Conservation (phyloP, 2,797 vertebrate genomes). For the Lacerta agilis region DNA sequence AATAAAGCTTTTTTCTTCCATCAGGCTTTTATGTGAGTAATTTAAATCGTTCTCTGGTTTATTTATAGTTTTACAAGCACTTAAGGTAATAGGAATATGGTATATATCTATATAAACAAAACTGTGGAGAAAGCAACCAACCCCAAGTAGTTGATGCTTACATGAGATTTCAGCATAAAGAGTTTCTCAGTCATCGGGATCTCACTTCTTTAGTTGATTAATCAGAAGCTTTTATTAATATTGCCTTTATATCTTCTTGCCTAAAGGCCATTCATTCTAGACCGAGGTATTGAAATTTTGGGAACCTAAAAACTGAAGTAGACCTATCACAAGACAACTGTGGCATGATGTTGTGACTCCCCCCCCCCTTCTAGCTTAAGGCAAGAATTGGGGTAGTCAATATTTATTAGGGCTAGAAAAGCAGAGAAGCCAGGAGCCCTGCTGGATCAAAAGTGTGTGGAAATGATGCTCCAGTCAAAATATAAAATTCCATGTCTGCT, state of each 20-base stretch:
- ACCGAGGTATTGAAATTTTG: neutral
- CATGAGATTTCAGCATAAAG: neutral
- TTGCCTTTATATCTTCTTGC: neutral
- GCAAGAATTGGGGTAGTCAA: neutral
- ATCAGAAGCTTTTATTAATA: neutral
- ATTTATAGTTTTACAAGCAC: neutral
- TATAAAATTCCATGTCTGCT: too few relatives aligned
- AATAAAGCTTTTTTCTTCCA: neutral
- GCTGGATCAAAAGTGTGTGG: too few relatives aligned
- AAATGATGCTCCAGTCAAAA: too few relatives aligned
- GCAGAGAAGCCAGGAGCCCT: too few relatives aligned
- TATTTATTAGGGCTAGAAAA: neutral
- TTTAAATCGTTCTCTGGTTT: neutral
- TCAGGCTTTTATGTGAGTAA: neutral
- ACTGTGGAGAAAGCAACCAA: neutral
- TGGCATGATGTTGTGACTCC: neutral
- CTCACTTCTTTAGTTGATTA: neutral
- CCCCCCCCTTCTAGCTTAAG: neutral
- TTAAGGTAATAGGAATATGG: neutral
- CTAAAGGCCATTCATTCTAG: neutral
- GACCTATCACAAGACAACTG: neutral
- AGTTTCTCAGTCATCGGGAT: neutral
- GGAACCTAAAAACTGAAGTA: too few relatives aligned
- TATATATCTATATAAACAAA: neutral
- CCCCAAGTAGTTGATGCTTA: neutral